Conservation (phyloP, 2,113 vertebrate species). For the Mesoclemmys tuberculata region DNA sequence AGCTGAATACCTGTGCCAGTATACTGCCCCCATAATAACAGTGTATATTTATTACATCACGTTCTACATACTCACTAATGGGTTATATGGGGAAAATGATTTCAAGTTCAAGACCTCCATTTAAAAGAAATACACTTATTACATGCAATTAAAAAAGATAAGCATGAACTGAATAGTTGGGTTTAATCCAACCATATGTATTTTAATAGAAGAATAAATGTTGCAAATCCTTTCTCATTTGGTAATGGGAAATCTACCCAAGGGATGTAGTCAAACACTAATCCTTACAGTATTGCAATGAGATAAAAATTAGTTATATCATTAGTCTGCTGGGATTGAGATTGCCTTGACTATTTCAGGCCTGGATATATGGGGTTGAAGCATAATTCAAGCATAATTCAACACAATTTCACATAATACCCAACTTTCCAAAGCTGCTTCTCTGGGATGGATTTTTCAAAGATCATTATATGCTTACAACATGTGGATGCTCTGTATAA, state of each 20-base stretch:
- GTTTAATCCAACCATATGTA: background rate
- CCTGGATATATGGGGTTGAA: background rate
- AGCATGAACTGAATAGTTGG: background rate
- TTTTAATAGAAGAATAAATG: background rate
- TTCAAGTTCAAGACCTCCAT: background rate
- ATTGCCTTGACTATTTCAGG: background rate
- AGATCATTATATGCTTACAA: background rate
- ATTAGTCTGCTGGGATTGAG: background rate
- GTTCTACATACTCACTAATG: background rate
- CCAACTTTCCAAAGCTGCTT: accelerated
- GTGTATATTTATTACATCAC: background rate
- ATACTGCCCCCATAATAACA: background rate
- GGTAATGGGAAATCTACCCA: background rate
- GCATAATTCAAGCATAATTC: background rate
- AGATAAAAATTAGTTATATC: background rate
- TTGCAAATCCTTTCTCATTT: background rate
- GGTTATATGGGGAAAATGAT: background rate
- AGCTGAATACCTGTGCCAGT: background rate
- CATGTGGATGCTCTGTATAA: background rate
- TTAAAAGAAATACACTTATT: background rate
- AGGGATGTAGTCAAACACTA: background rate
- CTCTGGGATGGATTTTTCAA: background rate
- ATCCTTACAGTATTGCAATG: background rate
- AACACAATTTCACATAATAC: background rate
- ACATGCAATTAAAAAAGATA: conserved; percentile 29